A percentile compares a stretch with the other conserved stretches of the same genome.
Evolutionary conservation across 2,113 vertebrate genomes (phyloP).

Genomic region (Hoplias malabaricus): DNA sequence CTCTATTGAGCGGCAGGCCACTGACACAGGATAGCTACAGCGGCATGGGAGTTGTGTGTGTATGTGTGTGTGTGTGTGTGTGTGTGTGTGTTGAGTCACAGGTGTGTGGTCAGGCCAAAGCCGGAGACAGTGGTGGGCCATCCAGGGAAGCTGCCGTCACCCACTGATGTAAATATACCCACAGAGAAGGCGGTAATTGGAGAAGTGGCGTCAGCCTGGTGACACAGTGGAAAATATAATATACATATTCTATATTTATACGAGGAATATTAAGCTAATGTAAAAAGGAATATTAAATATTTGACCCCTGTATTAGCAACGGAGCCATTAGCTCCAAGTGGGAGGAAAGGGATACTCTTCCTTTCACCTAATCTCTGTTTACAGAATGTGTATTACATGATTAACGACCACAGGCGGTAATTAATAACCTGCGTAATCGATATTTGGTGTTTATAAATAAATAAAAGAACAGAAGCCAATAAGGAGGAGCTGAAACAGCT

Average conservation of each 20-base stretch:
- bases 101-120: conserved; percentile 32
- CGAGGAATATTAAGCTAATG: neutral
- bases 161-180: conserved; percentile 10
- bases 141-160: conserved; percentile 32
- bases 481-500: too few species aligned
- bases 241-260: neutral
- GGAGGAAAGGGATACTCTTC: neutral
- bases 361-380: neutral
- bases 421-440: neutral
- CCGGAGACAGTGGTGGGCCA: conserved; percentile 3
- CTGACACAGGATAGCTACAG: conserved; percentile 38
- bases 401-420: neutral
- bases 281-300: neutral
- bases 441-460: neutral
- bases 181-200: conserved; percentile 10
- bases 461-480: neutral
- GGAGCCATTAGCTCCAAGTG: neutral
- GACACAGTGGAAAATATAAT: neutral
- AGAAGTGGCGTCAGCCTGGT: conserved; percentile 8
- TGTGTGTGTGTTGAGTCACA: conserved; percentile 34
- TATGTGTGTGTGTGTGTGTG: neutral
- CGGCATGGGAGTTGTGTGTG: conserved; percentile 16
- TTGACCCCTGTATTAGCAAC: neutral
- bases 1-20: conserved; percentile 49
- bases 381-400: neutral